Evolutionary conservation across 2,113 vertebrate species (phyloP), one percentile per base, ranked within the genome.

Genomic region (Xiphophorus hellerii): DNA sequence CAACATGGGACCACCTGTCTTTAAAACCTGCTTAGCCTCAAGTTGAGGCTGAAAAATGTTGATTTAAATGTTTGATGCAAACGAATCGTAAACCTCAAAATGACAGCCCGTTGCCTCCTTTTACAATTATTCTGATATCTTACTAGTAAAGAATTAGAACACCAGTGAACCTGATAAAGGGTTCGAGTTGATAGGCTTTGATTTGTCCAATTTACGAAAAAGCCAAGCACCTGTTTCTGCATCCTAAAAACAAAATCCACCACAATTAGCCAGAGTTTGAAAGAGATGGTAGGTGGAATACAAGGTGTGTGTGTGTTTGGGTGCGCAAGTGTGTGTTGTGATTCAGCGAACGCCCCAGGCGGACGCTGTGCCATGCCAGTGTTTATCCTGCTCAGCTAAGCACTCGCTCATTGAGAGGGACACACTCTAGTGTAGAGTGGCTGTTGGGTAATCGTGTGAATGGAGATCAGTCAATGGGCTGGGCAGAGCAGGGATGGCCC

Each of bases 401-500:
- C 69, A 76, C 68, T 76, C 15, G 64, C 76, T 87, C 33, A n/a
- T 75, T 62, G 78, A 88, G 83, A 90, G 80, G 69, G 62, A 72
- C 77, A 73, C 77, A 73, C 87, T 84, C 31, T 58, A n/a, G 62
- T 78, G 76, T 80, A 78, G 89, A 89, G 84, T 90, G 90, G 81
- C 91, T 87, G 81, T 87, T 67, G 90, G 88, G 84, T 92, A 90
- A 93, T 92, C 75, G 82, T 91, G 83, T 91, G 90, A 93, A 92
- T 90, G 85, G 77, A 89, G 83, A 90, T 93, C 91, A 87, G 90
- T 92, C 91, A 92, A 92, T 91, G 89, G 86, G 69, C 80, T 91
- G 89, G 86, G 69, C 80, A 80, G 77, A 82, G 69, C 74, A 78
- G 74, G 71, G 70, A 79, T 68, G 74, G 86, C 77, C 88, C 81